Evolutionary conservation across 2,888 invertebrate genomes (phyloP).

Genomic region (Aproaerema taeniolella): DNA sequence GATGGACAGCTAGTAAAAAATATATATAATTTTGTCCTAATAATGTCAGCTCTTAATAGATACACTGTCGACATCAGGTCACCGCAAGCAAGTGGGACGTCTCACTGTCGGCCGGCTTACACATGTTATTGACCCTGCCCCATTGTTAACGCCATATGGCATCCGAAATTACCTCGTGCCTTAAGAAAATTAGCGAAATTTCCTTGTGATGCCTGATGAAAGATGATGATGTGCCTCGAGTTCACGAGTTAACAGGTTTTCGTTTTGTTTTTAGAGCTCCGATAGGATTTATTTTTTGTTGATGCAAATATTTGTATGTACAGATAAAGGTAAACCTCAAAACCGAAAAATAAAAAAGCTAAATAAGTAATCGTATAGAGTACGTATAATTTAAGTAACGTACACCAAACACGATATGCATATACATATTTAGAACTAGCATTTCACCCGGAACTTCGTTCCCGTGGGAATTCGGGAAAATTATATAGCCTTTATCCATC

Average conservation of each 20-base stretch:
- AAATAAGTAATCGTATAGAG: too few relatives aligned
- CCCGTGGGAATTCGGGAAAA: too few relatives aligned
- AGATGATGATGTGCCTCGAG: constrained; percentile 23
- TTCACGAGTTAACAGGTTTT: constrained; percentile 23
- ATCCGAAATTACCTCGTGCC: constrained; percentile 49
- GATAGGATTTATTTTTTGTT: background rate
- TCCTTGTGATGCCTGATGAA: constrained; percentile 24
- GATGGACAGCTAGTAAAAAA: too few relatives aligned
- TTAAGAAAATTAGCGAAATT: constrained; percentile 45
- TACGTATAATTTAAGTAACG: too few relatives aligned
- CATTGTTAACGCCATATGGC: constrained; percentile 70
- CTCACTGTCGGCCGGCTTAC: constrained; percentile 59
- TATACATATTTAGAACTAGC: too few relatives aligned
- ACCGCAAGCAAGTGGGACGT: constrained; percentile 60
- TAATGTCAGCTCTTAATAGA: constrained; percentile 48
- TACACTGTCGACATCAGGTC: constrained; percentile 42
- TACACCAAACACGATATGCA: too few relatives aligned
- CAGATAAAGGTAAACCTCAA: too few relatives aligned
- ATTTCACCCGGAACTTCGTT: too few relatives aligned
- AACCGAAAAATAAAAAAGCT: too few relatives aligned
- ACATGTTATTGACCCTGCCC: constrained; percentile 72
- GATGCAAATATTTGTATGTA: too few relatives aligned
- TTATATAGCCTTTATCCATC: too few relatives aligned
- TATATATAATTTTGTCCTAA: too few relatives aligned
- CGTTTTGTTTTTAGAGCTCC: constrained; percentile 5